Percentiles rank a stretch among this genome's conserved stretches.
These are phyloP conservation scores for Sciurus niger DNA, from an alignment of 2,113 vertebrate species.

Conservation along the genomic window DNA sequence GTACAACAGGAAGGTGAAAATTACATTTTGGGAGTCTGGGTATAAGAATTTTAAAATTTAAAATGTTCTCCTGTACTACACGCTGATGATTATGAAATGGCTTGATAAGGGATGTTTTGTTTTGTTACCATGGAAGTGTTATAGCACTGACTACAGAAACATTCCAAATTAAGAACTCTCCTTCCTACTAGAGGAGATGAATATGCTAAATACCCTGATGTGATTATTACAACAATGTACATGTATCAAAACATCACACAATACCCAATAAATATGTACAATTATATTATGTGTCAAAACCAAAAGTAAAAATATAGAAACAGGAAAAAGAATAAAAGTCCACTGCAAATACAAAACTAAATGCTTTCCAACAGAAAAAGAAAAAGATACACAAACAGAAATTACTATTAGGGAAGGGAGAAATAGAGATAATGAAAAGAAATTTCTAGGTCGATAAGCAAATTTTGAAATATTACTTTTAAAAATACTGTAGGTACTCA, in stretches of 20 bases:
- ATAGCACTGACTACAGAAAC: neutral
- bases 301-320: neutral
- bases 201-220: neutral
- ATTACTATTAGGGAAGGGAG: neutral
- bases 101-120: neutral
- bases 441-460: neutral
- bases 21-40: neutral
- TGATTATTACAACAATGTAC: neutral
- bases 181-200: neutral
- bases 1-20: neutral
- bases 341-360: neutral
- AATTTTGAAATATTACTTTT: slow-evolving; percentile 47
- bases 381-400: neutral
- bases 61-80: neutral
- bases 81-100: neutral
- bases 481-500: neutral
- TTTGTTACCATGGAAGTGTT: neutral
- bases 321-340: neutral
- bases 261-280: neutral
- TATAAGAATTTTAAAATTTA: neutral
- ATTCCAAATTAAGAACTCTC: neutral
- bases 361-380: neutral
- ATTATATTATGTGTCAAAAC: neutral
- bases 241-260: neutral
- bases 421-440: neutral